Evolutionary conservation across 1,140 invertebrate genomes (phyloP), one percentile per base, ranked within the genome.

Genomic region (Rhyzopertha dominica): DNA sequence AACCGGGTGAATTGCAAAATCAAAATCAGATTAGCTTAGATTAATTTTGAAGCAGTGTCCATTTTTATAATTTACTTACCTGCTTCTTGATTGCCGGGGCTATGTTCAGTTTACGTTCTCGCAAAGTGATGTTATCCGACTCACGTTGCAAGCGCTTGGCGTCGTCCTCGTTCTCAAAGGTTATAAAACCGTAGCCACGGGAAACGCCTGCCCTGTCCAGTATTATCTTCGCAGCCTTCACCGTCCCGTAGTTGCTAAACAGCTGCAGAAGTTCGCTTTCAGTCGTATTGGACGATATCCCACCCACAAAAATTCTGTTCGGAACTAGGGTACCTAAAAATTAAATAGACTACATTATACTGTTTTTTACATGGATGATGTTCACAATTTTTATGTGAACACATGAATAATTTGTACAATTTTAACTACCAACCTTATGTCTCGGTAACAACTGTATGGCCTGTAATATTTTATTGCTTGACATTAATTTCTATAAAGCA

Each of bases 181-280:
- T 97, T 29, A 97, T 90, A 73, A 97, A 94, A 3, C 90, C 90
- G 59, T 93, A 95, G 31, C 93, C 93, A 74, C 95, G 95, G 24
- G 92, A 94, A 1, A 95, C 88, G 2, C 92, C 92, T 49, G 89
- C 90, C 55, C 91, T 73, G 68, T 96, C 93, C 54, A 85, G 82
- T 56, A 97, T 95, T 49, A 96, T 95, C 73, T 96, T 95, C 19
- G 90, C 89, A 22, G 85, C 90, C 59, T 87, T 93, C 1, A 97
- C 91, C 32, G 86, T 85, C 9, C 93, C 92, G 70, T 92, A 95
- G 20, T 78, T 75, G 29, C 83, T 87, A 68, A 91, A 91, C 23
- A 91, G 76, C 58, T 86, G 81, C 65, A 81, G 78, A 47, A 92
- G 66, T 65, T 92, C 88, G 25, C 81, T 79, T 69, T 91, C 88